Conservation (phyloP, 1,140 invertebrate species). For the Zeugodacus cucurbitae region DNA sequence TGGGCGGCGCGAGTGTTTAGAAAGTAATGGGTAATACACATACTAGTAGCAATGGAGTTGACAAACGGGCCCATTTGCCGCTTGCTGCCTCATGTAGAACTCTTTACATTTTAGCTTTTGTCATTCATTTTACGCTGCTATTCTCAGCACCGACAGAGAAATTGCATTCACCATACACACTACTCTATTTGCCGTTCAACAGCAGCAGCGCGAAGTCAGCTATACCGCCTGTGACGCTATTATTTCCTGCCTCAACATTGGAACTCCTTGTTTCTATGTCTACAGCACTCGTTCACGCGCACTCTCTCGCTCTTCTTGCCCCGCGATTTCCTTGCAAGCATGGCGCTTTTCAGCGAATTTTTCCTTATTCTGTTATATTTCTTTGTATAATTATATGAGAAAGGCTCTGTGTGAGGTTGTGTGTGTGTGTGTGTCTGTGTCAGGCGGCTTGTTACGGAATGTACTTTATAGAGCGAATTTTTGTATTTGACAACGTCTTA, state of each 20-base stretch:
- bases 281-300: not conserved
- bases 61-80: not conserved
- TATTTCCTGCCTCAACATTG: slow-evolving; percentile 30
- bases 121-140: not conserved
- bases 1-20: not conserved
- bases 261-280: slow-evolving; percentile 19
- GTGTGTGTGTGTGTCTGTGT: not conserved
- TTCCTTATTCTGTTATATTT: not conserved
- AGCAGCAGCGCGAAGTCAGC: not conserved
- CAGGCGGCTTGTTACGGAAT: not conserved
- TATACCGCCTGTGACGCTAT: slow-evolving; percentile 4
- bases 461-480: slow-evolving; percentile 14
- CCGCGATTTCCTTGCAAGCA: not conserved
- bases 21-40: not conserved
- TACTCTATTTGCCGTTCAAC: slow-evolving; percentile 6
- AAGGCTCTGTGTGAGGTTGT: not conserved
- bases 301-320: not conserved
- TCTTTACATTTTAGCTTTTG: not conserved
- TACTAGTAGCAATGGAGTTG: slow-evolving; percentile 10
- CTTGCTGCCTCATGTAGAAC: not conserved
- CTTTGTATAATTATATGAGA: not conserved
- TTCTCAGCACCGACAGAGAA: not conserved
- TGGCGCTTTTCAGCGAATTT: not conserved
- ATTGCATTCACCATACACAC: not conserved
- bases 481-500: slow-evolving; percentile 31